phyloP scores from a whole-genome alignment of 2,797 vertebrate genomes.

The Darevskia mixta region DNA sequence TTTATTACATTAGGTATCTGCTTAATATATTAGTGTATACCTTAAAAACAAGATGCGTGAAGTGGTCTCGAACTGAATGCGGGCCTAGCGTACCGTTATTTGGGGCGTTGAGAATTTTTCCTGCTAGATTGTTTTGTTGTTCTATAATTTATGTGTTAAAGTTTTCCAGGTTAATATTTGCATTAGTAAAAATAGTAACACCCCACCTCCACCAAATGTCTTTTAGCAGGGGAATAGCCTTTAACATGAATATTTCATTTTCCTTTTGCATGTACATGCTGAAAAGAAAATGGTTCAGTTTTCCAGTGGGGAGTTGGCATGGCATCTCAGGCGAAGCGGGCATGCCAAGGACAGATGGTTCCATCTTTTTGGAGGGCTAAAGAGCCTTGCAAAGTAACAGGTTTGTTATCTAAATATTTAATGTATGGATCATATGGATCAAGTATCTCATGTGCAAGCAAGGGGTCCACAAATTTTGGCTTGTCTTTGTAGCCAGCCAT shows the following conservation, averaged over 20 bases:
- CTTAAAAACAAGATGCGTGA: background rate
- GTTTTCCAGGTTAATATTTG: too few relatives aligned
- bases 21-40: background rate
- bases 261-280: constrained; percentile 15
- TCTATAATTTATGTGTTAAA: background rate
- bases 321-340: constrained; percentile 81
- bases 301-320: constrained; percentile 95
- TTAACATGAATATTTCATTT: constrained; percentile 35
- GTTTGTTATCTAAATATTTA: constrained; percentile 68
- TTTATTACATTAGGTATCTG: background rate
- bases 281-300: constrained; percentile 83
- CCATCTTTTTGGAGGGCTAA: constrained; percentile 84
- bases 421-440: constrained; percentile 45
- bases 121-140: background rate
- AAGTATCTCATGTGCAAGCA: background rate
- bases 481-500: background rate
- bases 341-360: constrained; percentile 77
- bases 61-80: background rate
- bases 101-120: background rate
- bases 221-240: background rate
- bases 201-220: background rate
- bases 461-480: background rate
- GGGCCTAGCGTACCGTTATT: background rate
- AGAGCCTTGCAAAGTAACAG: constrained; percentile 87
- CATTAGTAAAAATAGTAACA: background rate